Base-by-base conservation (phyloP, 2,113 vertebrate species). In the Eolophus roseicapilla region DNA sequence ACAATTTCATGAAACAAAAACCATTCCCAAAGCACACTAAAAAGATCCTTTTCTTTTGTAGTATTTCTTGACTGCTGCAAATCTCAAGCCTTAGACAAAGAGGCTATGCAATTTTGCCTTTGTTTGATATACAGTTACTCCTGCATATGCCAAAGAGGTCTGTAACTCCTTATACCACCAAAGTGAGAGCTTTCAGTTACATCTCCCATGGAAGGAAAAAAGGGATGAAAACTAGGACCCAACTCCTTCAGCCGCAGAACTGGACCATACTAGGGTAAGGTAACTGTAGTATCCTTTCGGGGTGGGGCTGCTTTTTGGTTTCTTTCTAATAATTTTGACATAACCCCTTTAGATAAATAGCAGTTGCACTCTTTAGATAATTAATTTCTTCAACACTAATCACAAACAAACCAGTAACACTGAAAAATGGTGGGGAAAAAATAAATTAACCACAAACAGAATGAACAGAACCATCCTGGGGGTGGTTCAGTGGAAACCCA, bases 401-500 rank as follows among this genome's bases (percentile, higher is more conserved):
- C 57, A 59, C 19, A 88, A 83, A 43, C 10, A 82, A 83, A 50
- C 10, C 35, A 75, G 33, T n/a, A 81, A 55, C 39, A n/a, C 50
- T 50, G 13, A 80, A 78, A 94, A 64, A 59, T 29, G 14, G 86
- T 64, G 50, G 50, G 2, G 24, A 46, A 71, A 71, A 71, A 9
- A 19, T 25, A 68, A 76, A 52, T 13, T 31, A 80, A 46, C 73
- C 64, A 20, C 69, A 86, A 81, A 88, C 12, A 65, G 62, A 88
- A 79, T 41, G 68, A 81, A 81, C 44, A 91, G 83, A 92, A 87
- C 82, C 4, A 9, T 76, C 83, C 83, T 73, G 83, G 19, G 33
- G 77, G 69, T 73, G 91, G 83, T 73, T 86, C 86, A 93, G 65
- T 69, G 3, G 4, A 92, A 95, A 82, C 43, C 55, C 89, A 94